A percentile compares a stretch with the other conserved stretches of the same genome.
phyloP scores from a whole-genome alignment of 2,113 vertebrate genomes.

The Varanus salvator region DNA sequence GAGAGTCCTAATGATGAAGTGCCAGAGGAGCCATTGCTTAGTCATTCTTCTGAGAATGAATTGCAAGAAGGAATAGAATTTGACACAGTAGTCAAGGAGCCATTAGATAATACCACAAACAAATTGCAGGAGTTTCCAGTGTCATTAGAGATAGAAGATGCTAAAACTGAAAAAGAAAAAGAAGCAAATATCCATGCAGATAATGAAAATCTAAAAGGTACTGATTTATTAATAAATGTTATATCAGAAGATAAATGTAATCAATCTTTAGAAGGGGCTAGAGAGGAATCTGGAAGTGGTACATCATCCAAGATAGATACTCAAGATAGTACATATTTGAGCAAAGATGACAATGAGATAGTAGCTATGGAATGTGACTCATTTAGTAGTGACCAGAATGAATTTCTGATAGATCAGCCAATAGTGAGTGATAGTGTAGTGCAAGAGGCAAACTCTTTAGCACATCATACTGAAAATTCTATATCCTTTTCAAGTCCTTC shows the following conservation, averaged over 20 bases:
- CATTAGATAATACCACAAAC: constrained; percentile 22
- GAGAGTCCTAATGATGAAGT: constrained; percentile 30
- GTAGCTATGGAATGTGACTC: constrained; percentile 94
- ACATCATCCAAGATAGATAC: constrained; percentile 36
- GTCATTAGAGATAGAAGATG: constrained; percentile 36
- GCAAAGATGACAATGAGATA: constrained; percentile 85
- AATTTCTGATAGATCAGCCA: constrained; percentile 69
- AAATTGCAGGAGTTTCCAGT: constrained; percentile 46
- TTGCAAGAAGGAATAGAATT: constrained; percentile 7
- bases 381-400: constrained; percentile 83
- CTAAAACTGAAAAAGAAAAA: constrained; percentile 44
- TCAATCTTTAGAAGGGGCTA: constrained; percentile 53
- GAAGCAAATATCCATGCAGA: constrained; percentile 40
- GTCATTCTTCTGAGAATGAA: neutral
- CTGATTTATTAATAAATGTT: constrained; percentile 43
- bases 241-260: constrained; percentile 36
- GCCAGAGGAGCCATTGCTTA: constrained; percentile 37
- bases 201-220: constrained; percentile 27
- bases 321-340: constrained; percentile 64
- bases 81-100: constrained; percentile 40
- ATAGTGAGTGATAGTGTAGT: constrained; percentile 50
- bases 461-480: constrained; percentile 40
- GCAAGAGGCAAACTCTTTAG: constrained; percentile 45
- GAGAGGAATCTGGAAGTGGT: constrained; percentile 47
- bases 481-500: constrained; percentile 40